Base-by-base conservation (phyloP, 2,888 invertebrate species). In the Actias luna region DNA sequence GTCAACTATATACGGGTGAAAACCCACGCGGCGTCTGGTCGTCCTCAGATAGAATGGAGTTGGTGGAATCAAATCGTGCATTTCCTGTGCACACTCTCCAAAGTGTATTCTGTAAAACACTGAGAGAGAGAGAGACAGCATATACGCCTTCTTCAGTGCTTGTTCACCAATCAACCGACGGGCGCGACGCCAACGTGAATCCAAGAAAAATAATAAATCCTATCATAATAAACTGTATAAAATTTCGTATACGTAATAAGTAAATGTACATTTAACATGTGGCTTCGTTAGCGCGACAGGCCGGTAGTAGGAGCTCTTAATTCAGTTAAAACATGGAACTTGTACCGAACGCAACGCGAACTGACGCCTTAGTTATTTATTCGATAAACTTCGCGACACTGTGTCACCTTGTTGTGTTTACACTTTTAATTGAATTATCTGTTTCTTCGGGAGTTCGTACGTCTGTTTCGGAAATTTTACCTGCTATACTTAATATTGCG, bases 201-300 rank as follows among this genome's bases (percentile, higher is more conserved):
- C n/a, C n/a, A n/a, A n/a, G n/a, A n/a, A n/a, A n/a, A n/a, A n/a
- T n/a, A n/a, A n/a, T n/a, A n/a, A n/a, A n/a, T n/a, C n/a, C n/a
- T n/a, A n/a, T 42, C 5, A 50, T 35, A 33, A 39, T 18, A 18
- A 22, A 46, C 55, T 60, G 42, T 55, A 61, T 65, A 25, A 59
- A 27, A 55, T 55, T 52, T 58, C 16, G 16, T n/a, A 74, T 65
- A 83, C 75, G 79, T 76, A 80, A 77, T 78, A 61, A 46, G 16
- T 27, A 46, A 63, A 33, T 58, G 59, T 63, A 68, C 58, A 58
- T 62, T 62, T 62, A 39, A 72, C 71, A 68, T 72, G 81, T 82
- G 76, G 83, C 84, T 87, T 89, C 89, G 83, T 89, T 87, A 89
- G 85, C 72, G 83, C 84, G 76, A 80, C 82, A 81, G 84, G 82